phyloP scores from a whole-genome alignment of 2,113 vertebrate species.

The Myrmecobius fasciatus region DNA sequence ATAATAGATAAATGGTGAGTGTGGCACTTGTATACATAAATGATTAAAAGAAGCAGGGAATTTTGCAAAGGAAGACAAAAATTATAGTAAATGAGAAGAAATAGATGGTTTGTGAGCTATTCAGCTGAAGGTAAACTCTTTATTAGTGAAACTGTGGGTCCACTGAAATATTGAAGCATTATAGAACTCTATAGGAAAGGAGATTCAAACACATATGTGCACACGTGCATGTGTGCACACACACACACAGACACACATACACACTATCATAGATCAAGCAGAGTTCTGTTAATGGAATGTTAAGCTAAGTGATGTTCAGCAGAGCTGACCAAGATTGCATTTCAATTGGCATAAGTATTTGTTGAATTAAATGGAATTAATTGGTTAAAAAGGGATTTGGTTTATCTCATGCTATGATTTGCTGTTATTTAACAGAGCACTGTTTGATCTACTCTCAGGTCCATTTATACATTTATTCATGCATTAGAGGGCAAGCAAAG shows the following conservation, averaged over 20 bases:
- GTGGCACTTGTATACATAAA: background rate
- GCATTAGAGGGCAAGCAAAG: background rate
- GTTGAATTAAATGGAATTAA: background rate
- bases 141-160: background rate
- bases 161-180: background rate
- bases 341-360: background rate
- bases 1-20: background rate
- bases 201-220: background rate
- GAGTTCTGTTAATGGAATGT: background rate
- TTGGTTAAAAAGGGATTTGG: conserved; percentile 7
- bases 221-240: background rate
- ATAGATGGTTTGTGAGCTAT: background rate
- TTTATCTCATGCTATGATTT: background rate
- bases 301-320: background rate
- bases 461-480: background rate
- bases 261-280: background rate
- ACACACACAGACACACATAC: background rate
- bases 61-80: background rate
- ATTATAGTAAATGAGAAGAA: background rate
- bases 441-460: background rate
- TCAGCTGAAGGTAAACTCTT: background rate
- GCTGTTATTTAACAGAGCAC: background rate
- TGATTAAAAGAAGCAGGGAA: background rate
- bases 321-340: background rate
- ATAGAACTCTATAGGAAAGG: background rate